Base-by-base conservation (phyloP, 2,113 vertebrate species). In the Bujurquina vittata region DNA sequence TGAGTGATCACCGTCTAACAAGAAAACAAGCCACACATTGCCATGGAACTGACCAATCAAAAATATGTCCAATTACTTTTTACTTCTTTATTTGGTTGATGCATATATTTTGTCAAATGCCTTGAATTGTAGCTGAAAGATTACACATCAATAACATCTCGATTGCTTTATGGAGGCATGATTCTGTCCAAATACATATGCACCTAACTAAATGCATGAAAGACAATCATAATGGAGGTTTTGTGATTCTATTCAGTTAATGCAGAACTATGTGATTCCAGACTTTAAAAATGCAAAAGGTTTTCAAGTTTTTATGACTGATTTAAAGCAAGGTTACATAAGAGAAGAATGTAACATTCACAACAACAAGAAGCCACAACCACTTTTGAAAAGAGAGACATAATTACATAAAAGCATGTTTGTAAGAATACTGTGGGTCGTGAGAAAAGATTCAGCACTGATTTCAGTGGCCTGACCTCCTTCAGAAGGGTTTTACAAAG, bases 401-500 rank as follows among this genome's bases (percentile, higher is more conserved):
- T 60, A 26, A 60, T 59, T 82, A 82, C 40, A 52, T 37, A 57
- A 73, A 67, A 58, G 54, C 23, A 35, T n/a, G 14, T 67, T 69
- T 61, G 20, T 12, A 29, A 3, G 63, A 63, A 74, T 55, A 26
- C 15, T 60, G 2, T 18, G 29, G 31, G 37, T 65, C 17, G 15
- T 43, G n/a, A 87, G 14, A 79, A 75, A 46, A 79, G 43, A 61
- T 79, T 75, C 55, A 49, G 54, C 63, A 18, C 2, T 72, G 73
- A 73, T 67, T 83, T 67, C 7, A n/a, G 31, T 31, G 49, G 17
- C 67, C 15, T 75, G 59, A 60, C 56, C 35, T 82, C 37, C 5
- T 65, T 52, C 37, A 57, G 23, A 14, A 52, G 57, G 63, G 54
- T 67, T 79, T 59, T 55, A 75, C 10, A 72, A 37, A 60, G 35